phyloP scores from a whole-genome alignment of 1,140 invertebrate genomes.

The Lysiphlebus fabarum region DNA sequence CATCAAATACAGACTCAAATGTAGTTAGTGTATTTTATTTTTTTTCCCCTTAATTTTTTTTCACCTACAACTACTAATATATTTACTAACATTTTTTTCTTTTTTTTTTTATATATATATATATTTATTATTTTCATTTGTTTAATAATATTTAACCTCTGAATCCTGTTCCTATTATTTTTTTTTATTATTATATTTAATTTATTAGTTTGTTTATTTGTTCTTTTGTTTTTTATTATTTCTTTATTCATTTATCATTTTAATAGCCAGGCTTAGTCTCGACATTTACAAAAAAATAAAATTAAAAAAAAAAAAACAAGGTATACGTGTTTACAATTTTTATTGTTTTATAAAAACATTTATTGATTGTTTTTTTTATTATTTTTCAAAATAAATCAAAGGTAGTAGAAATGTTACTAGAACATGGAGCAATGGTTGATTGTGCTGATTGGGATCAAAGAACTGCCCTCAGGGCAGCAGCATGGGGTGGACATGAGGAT shows the following conservation, averaged over 20 bases:
- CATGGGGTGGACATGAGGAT: slow-evolving; percentile 81
- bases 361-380: background rate
- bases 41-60: slow-evolving; percentile 25
- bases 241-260: too few species aligned
- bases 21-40: slow-evolving; percentile 35
- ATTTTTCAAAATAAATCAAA: slow-evolving; percentile 40
- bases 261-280: too few species aligned
- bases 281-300: too few species aligned
- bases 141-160: too few species aligned
- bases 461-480: slow-evolving; percentile 74
- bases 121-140: too few species aligned
- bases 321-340: too few species aligned
- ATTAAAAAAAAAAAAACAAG: too few species aligned
- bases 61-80: slow-evolving; percentile 17
- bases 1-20: slow-evolving; percentile 29
- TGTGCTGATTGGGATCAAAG: slow-evolving; percentile 72
- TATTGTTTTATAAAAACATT: too few species aligned
- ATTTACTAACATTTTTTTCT: slow-evolving; percentile 7
- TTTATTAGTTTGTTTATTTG: too few species aligned
- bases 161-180: too few species aligned
- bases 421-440: slow-evolving; percentile 77
- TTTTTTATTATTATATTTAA: too few species aligned
- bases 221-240: too few species aligned
- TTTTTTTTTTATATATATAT: background rate
- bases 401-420: slow-evolving; percentile 79